phyloP scores from a whole-genome alignment of 1,140 invertebrate species.

The Drosophila sp. region DNA sequence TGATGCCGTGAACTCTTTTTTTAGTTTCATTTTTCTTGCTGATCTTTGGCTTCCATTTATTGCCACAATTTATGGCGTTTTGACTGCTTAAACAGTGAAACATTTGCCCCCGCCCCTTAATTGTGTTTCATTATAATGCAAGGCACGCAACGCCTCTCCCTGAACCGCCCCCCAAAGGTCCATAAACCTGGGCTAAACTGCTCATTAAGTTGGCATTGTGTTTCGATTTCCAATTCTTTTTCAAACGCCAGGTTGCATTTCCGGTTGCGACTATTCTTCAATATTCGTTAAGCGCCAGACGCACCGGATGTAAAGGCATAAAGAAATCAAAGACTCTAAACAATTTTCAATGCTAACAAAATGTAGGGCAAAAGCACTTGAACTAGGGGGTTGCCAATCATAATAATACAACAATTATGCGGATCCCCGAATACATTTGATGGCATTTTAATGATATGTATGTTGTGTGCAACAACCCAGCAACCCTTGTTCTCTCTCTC shows the following conservation, averaged over 20 bases:
- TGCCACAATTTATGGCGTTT: constrained; percentile 54
- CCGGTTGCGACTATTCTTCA: constrained; percentile 64
- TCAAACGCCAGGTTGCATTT: constrained; percentile 75
- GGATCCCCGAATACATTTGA: constrained; percentile 56
- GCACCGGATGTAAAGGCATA: constrained; percentile 60
- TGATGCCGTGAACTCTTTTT: constrained; percentile 55
- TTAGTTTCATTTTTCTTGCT: constrained; percentile 19
- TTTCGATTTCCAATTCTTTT: constrained; percentile 47
- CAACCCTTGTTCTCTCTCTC: constrained; percentile 49
- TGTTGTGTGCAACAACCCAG: too few relatives aligned
- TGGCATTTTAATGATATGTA: constrained; percentile 67
- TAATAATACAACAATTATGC: constrained; percentile 28
- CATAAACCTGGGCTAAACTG: constrained; percentile 66
- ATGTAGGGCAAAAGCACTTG: constrained; percentile 7
- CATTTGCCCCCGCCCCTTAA: constrained; percentile 1
- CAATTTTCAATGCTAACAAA: constrained; percentile 48
- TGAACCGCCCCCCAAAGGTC: not conserved
- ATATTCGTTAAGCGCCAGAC: constrained; percentile 50
- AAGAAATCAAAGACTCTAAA: constrained; percentile 46
- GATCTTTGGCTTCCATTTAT: constrained; percentile 59
- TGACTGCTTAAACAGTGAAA: constrained; percentile 45
- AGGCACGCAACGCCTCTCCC: constrained; percentile 47
- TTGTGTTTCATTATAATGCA: constrained; percentile 58
- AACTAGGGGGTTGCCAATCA: constrained; percentile 18
- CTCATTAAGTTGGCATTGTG: constrained; percentile 71